Evolutionary conservation across 2,113 vertebrate species (phyloP), one percentile per base, ranked within the genome.

Genomic region (Fulica atra): DNA sequence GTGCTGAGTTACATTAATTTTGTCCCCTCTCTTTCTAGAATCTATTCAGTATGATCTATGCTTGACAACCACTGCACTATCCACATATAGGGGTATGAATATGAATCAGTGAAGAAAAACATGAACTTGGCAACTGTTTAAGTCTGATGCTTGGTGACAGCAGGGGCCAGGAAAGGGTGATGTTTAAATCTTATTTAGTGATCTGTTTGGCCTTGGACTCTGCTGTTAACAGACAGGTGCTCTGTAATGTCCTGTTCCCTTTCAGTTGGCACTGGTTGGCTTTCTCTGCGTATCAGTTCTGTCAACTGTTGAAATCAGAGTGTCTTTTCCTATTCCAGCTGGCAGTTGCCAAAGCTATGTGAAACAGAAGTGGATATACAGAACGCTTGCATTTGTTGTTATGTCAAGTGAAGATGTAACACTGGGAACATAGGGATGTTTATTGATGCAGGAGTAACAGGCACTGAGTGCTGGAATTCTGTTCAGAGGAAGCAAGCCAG

Each of bases 331-430:
- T 82, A 35, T 94, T 95, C 92, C 86, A 94, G 60, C 82, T 92
- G 92, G 80, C 80, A 86, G 56, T 81, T 93, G 79, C 88, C 61
- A 78, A 88, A 94, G 77, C 57, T 86, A 11, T 25, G 35, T 88
- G 90, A 95, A 95, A 94, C 60, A 74, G 65, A 90, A 61, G 54
- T 74, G 72, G 48, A 44, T 86, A 86, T 65, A 60, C 29, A 64
- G 79, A 93, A 60, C 69, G 60, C 21, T 81, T 86, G 56, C 60
- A 69, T 78, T 86, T 90, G 76, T 77, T 90, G 66, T 84, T 90
- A 53, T 88, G 69, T 92, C 82, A 92, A 68, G 56, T 78, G 65
- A 92, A 88, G 78, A 90, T 88, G 56, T 93, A 90, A 89, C 80
- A 68, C 70, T 83, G 71, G 88, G 78, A 90, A 84, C 53, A 61